Conservation (phyloP, 1,140 invertebrate genomes). For the Bursaphelenchus mucronatus region DNA sequence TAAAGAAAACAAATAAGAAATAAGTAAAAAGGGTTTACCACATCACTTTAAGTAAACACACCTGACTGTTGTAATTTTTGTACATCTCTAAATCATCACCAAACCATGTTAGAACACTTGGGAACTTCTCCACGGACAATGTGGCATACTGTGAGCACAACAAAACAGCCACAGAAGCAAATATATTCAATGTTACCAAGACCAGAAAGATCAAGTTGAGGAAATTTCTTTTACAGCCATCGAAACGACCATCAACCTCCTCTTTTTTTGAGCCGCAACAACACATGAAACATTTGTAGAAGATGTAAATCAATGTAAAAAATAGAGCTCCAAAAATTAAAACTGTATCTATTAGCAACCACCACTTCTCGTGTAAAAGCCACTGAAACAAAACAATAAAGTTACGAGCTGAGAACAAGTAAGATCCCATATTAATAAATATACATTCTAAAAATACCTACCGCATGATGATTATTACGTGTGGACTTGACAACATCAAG, state of each 20-base stretch:
- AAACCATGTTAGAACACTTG: constrained; percentile 50
- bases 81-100: constrained; percentile 55
- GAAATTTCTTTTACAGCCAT: constrained; percentile 44
- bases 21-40: background rate
- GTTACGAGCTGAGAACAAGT: background rate
- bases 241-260: constrained; percentile 40
- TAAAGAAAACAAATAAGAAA: no score
- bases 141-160: constrained; percentile 58
- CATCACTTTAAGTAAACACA: constrained; percentile 20
- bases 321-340: constrained; percentile 35
- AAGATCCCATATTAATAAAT: constrained; percentile 16
- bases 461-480: constrained; percentile 6
- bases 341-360: constrained; percentile 30
- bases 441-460: constrained; percentile 4
- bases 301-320: constrained; percentile 42
- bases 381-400: constrained; percentile 41
- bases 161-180: constrained; percentile 49
- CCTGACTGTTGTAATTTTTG: constrained; percentile 53
- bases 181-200: constrained; percentile 49
- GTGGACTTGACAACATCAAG: background rate
- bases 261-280: constrained; percentile 35
- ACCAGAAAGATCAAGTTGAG: constrained; percentile 44
- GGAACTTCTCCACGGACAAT: constrained; percentile 52
- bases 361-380: constrained; percentile 50
- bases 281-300: constrained; percentile 49